Conservation (phyloP, 2,113 vertebrate genomes). For the Rhynchopsitta pachyrhyncha region DNA sequence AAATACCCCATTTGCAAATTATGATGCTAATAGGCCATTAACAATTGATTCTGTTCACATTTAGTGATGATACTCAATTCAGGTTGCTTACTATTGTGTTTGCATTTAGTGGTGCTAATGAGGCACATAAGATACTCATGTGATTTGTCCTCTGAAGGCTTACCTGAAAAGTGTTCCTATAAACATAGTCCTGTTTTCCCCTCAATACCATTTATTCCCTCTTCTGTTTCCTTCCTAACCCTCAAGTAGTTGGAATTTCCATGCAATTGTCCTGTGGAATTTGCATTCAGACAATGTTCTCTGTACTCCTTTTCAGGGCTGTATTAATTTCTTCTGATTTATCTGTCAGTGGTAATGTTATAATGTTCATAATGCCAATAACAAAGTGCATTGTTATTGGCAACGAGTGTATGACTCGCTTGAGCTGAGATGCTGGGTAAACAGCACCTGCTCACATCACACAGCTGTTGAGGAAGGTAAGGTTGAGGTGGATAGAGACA, state of each 20-base stretch:
- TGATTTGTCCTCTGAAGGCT: not conserved
- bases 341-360: not conserved
- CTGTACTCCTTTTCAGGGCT: not conserved
- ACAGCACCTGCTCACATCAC: too few species aligned
- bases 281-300: not conserved
- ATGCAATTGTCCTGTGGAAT: not conserved
- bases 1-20: slow-evolving; percentile 30
- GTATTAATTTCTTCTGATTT: not conserved
- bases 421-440: not conserved
- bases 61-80: not conserved
- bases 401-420: fast-evolving
- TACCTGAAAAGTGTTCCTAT: not conserved
- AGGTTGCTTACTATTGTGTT: not conserved
- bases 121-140: fast-evolving
- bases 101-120: not conserved
- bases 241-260: not conserved
- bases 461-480: not conserved
- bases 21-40: slow-evolving; percentile 9
- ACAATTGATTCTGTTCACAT: not conserved
- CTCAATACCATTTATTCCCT: not conserved
- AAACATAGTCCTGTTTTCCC: not conserved
- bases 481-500: not conserved
- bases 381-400: not conserved
- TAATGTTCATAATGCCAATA: not conserved
- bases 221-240: not conserved